Base-by-base conservation (phyloP, 2,113 vertebrate genomes). In the Chaenogobius annularis region DNA sequence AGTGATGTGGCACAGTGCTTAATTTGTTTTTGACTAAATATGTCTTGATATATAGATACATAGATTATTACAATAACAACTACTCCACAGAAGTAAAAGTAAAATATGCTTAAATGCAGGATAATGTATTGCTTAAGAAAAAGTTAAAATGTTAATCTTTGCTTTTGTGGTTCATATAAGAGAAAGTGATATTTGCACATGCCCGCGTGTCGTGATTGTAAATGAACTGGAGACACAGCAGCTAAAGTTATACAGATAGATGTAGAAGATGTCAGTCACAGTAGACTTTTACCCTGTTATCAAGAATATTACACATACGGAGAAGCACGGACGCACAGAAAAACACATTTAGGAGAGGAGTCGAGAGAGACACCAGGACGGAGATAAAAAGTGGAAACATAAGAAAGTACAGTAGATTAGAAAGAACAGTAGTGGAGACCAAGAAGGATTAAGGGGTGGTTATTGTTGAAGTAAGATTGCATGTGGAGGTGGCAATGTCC, bases 1-100 rank as follows among this genome's bases (percentile, higher is more conserved):
- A 88, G 72, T 83, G 77, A 85, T 79, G 88, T 88, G 86, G 90
- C 92, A 93, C 91, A 93, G 92, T 92, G 92, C 83, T 93, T 86
- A 85, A 83, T 84, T 90, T 77, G 80, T 90, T 82, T 83, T 84
- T 72, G 81, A 90, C 82, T 82, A 63, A 83, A 92, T 79, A 90
- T 77, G 81, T 88, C 70, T 89, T 72, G 43, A 88, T 74, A 72
- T 68, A 77, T 83, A 88, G 80, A 87, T 79, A 86, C 73, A 83
- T 78, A 72, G 85, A 86, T 76, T 80, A 80, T 61, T 62, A 83
- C 72, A 80, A 83, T 82, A 77, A 82, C 72, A 80, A 77, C 77
- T 68, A 86, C 84, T 86, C 74, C 85, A 90, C 79, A 85, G 77
- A 88, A 82, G 73, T 74, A 87, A 91, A 89, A 70, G 50, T 72